Evolutionary conservation across 2,113 vertebrate genomes (phyloP), one percentile per base, ranked within the genome.

Genomic region (Neotoma lepida): DNA sequence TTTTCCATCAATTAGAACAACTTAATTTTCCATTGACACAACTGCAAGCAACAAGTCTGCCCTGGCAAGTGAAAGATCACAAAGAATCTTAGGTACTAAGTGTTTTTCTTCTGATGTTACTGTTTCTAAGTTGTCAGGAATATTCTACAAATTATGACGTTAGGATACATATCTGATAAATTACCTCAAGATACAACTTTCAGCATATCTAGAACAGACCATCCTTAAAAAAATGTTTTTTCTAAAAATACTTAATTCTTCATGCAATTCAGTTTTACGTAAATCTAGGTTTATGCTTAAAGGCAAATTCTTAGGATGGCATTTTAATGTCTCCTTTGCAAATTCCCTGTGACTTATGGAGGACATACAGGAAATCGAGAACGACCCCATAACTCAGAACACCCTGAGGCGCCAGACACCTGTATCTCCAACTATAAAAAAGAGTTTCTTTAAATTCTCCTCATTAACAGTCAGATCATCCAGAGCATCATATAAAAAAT

Each of bases 301-400:
- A 71, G 73, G 73, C 61, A 94, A 73, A 84, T 78, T 93, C 35
- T 64, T 90, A 61, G 86, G 33, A 51, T 88, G 70, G 66, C n/a
- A 63, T 94, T 92, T 94, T 92, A 96, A 96, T 46, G 28, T 81
- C 84, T 91, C 87, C 78, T 71, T 44, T 90, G 87, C 87, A 70
- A 70, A 76, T 81, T 88, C 74, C 44, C 51, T 44, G 12, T 88
- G 66, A 93, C 49, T 90, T 28, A 46, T 58, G 22, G 76, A 86
- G 44, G 41, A 93, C 33, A 7, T n/a, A 63, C 64, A 61, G 92
- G 94, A 90, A 63, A 63, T 13, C 2, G 2, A 86, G 90, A 80
- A 70, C 54, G 9, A 44, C 26, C 10, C n/a, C 33, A 33, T 86
- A 54, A 58, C 12, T 94, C 58, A 14, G 44, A 90, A 58, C 51